These are phyloP conservation scores for Rhynchophorus ferrugineus DNA, from an alignment of 1,140 invertebrate species.

Conservation along the genomic window DNA sequence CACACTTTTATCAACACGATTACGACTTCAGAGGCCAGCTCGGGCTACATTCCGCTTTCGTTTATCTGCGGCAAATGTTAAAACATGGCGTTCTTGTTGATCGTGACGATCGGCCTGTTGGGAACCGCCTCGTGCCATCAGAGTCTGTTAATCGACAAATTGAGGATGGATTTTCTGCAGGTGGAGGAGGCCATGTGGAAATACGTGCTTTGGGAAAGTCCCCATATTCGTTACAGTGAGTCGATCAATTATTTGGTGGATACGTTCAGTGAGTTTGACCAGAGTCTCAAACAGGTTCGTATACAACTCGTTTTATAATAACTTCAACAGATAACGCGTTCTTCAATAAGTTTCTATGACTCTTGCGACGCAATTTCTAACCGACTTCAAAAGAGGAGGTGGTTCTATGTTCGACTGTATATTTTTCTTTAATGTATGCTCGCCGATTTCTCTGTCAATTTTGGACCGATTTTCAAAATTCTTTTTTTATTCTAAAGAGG, in stretches of 20 bases:
- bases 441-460: too few relatives aligned
- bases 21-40: too few relatives aligned
- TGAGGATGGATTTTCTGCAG: conserved; percentile 48
- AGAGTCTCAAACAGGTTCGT: conserved; percentile 12
- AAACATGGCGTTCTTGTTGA: background rate
- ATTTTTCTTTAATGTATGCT: too few relatives aligned
- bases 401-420: too few relatives aligned
- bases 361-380: too few relatives aligned
- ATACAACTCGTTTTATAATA: background rate
- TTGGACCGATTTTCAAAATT: too few relatives aligned
- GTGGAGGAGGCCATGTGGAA: conserved; percentile 46
- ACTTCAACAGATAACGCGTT: too few relatives aligned
- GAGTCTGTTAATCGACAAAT: conserved; percentile 42
- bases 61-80: background rate
- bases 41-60: too few relatives aligned
- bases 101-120: background rate
- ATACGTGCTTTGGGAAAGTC: conserved; percentile 34
- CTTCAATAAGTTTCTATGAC: too few relatives aligned
- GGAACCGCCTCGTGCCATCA: background rate
- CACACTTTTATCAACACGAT: too few relatives aligned
- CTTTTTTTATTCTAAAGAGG: too few relatives aligned
- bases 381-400: too few relatives aligned
- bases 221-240: background rate
- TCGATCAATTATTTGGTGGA: conserved; percentile 9
- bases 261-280: conserved; percentile 9